Evolutionary conservation across 2,888 invertebrate species (phyloP).

Genomic region (Blastobasis adustella): DNA sequence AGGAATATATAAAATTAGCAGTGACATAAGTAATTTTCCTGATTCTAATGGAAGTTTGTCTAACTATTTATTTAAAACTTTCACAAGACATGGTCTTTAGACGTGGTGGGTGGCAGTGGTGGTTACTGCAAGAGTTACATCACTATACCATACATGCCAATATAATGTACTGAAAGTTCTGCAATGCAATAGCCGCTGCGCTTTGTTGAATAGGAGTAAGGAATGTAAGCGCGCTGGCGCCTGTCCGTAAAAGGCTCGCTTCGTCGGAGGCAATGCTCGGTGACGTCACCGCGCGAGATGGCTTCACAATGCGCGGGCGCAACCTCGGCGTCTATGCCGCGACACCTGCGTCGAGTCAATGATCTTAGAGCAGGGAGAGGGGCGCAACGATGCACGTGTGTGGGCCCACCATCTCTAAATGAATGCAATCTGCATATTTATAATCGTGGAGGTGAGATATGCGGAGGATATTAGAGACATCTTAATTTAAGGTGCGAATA

Average conservation of each 20-base stretch:
- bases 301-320: constrained; percentile 21
- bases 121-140: background rate
- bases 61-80: too few species aligned
- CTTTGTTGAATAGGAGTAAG: constrained; percentile 8
- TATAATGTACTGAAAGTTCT: too few species aligned
- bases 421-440: constrained; percentile 16
- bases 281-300: constrained; percentile 31
- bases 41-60: too few species aligned
- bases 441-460: too few species aligned
- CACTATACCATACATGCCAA: background rate
- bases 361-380: constrained; percentile 26
- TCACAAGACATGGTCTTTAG: background rate
- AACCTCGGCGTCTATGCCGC: constrained; percentile 13
- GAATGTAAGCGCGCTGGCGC: constrained; percentile 19
- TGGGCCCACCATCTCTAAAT: constrained; percentile 11
- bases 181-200: background rate
- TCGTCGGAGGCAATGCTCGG: constrained; percentile 27
- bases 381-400: constrained; percentile 11
- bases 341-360: constrained; percentile 43
- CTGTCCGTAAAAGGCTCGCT: constrained; percentile 28
- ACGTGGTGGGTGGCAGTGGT: background rate
- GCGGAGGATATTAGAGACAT: too few species aligned
- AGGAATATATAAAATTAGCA: too few species aligned
- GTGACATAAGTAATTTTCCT: too few species aligned
- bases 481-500: too few species aligned